Percentiles rank a stretch among this genome's conserved stretches.
Evolutionary conservation across 2,888 invertebrate genomes (phyloP).

Genomic region (Onthophagus sagittarius): DNA sequence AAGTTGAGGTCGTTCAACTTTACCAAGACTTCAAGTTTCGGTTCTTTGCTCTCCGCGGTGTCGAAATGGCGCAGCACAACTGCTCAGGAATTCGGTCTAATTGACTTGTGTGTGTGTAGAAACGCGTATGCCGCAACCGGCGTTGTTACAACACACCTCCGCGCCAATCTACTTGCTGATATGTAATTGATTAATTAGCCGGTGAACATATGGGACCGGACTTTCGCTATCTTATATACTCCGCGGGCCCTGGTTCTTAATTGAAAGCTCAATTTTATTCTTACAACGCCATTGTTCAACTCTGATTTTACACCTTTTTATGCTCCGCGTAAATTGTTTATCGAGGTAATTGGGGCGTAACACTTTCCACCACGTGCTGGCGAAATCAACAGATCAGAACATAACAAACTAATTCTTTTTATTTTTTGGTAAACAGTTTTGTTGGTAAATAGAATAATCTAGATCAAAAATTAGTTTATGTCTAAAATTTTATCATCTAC

Average conservation of each 20-base stretch:
- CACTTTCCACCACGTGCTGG: not conserved
- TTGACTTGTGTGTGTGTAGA: not conserved
- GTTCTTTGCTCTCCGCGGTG: not conserved
- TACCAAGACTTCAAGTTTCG: not conserved
- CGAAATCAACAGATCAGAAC: not conserved
- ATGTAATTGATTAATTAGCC: not conserved
- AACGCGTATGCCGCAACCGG: not conserved
- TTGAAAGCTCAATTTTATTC: not conserved
- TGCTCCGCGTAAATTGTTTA: not conserved
- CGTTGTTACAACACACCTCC: not conserved
- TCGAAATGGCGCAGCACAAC: not conserved
- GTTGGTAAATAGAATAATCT: not conserved
- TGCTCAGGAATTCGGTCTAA: not conserved
- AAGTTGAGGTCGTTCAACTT: not conserved
- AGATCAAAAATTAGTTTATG: not conserved
- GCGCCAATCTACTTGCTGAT: not conserved
- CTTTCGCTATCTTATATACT: not conserved
- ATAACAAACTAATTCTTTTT: not conserved
- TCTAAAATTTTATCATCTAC: too few relatives aligned
- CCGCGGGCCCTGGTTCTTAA: not conserved
- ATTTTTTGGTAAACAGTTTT: not conserved
- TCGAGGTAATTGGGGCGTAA: not conserved
- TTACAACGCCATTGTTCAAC: not conserved
- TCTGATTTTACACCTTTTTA: not conserved
- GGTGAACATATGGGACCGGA: not conserved